Evolutionary conservation across 2,113 vertebrate genomes (phyloP), one percentile per base, ranked within the genome.

Genomic region (Seriola rivoliana): DNA sequence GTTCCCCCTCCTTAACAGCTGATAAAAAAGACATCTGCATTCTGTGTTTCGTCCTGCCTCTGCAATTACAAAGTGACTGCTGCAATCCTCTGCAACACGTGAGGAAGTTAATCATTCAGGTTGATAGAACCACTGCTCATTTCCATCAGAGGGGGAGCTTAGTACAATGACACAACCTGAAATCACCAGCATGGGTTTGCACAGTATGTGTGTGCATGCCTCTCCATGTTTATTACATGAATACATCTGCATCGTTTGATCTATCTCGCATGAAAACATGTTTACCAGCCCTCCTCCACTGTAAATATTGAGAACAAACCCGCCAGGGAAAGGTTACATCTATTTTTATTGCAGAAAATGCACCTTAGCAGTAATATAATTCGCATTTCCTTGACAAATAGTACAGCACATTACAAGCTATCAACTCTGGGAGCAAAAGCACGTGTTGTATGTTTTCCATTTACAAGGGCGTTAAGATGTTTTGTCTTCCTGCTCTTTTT

Each of bases 21-120:
- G 75, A 91, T 86, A 67, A 80, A 90, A 81, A 71, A 73, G 68
- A 85, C 83, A 88, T 92, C 84, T 87, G 84, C 85, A 71, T 86
- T 81, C 67, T 38, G 42, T 80, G 86, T 83, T 70, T 50, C 0
- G 65, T 75, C 81, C 85, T 78, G 78, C 89, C 83, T 84, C 77
- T 11, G 9, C 44, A 16, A 71, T 85, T 74, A 75, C 85, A 78
- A 60, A 71, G 71, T 60, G 82, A 55, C 83, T 75, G 81, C 71
- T 85, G 77, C 80, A 76, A 77, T 82, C 65, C 72, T 25, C 19
- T n/a, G 77, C 78, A 84, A 82, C 78, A 70, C 74, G 21, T 17
- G 46, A 44, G 81, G 19, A 65, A 50, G 78, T 72, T 85, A 72
- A 87, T 87, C 85, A 76, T 62, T 76, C 62, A 78, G 82, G 65